Evolutionary conservation across 2,113 vertebrate species (phyloP).

Genomic region (Saccopteryx leptura): DNA sequence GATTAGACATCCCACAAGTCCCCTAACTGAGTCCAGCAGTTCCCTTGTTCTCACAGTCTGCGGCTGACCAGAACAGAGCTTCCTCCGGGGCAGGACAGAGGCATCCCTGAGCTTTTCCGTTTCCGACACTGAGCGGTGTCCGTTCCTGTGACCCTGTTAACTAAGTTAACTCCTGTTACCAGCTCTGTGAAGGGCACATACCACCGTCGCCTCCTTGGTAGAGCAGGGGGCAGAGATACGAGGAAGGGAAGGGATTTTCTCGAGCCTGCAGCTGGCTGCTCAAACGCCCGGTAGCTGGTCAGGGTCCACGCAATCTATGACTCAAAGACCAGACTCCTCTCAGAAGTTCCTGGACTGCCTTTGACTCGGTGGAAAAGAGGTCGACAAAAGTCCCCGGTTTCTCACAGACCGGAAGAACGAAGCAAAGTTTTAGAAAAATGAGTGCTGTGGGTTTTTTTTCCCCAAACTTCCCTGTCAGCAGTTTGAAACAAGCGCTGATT

Average conservation of each 20-base stretch:
- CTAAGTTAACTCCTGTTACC: neutral
- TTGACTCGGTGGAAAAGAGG: neutral
- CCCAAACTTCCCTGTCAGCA: neutral
- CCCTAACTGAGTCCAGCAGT: neutral
- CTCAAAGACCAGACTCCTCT: neutral
- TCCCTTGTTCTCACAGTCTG: neutral
- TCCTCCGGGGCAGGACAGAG: neutral
- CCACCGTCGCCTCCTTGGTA: neutral
- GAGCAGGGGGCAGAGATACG: neutral
- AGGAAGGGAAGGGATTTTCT: neutral
- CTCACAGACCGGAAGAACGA: neutral
- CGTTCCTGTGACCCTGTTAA: neutral
- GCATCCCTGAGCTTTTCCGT: neutral
- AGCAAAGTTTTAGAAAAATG: neutral
- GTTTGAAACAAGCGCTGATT: slow-evolving; percentile 44
- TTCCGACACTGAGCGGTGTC: neutral
- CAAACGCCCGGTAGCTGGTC: neutral
- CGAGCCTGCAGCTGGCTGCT: neutral
- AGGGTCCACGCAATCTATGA: neutral
- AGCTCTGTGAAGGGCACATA: neutral
- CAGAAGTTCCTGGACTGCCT: neutral
- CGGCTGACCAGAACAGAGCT: neutral
- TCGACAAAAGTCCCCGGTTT: neutral
- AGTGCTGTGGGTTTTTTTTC: neutral
- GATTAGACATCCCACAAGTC: neutral